Evolutionary conservation across 1,140 invertebrate species (phyloP).

Genomic region (Brachionus paranguensis): DNA sequence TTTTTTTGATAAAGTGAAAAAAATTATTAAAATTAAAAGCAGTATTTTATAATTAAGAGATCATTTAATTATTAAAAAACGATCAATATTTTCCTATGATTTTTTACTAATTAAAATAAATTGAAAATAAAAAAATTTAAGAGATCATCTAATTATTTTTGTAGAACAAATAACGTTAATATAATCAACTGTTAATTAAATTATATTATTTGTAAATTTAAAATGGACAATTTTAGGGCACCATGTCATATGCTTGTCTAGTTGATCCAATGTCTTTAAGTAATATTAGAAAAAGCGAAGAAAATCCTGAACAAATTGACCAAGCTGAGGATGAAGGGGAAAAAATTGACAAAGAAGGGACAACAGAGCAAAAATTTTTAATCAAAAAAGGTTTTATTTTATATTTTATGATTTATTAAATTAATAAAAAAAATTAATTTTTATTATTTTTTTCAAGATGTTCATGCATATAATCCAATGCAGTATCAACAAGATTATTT

Average conservation of each 20-base stretch:
- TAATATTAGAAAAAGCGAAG: not conserved
- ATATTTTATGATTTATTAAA: not conserved
- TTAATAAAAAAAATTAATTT: not conserved
- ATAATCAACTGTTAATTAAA: not conserved
- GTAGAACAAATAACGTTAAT: not conserved
- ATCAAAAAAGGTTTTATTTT: not conserved
- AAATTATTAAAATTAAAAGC: too few species aligned
- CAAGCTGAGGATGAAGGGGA: not conserved
- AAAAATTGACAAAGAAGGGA: not conserved
- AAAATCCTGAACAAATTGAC: not conserved
- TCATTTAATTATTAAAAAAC: too few species aligned
- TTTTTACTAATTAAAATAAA: too few species aligned
- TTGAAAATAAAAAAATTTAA: too few species aligned
- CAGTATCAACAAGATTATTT: conserved; percentile 77
- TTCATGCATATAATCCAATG: not conserved
- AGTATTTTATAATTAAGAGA: too few species aligned
- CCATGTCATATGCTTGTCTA: not conserved
- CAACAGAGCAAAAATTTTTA: not conserved
- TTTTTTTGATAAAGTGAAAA: too few species aligned
- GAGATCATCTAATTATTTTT: too few species aligned
- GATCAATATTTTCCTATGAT: too few species aligned
- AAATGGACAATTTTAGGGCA: not conserved
- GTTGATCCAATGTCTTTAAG: not conserved
- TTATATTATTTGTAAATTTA: not conserved
- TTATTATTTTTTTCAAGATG: not conserved